Evolutionary conservation across 1,140 invertebrate species (phyloP).

Genomic region (Calliopsis andreniformis): DNA sequence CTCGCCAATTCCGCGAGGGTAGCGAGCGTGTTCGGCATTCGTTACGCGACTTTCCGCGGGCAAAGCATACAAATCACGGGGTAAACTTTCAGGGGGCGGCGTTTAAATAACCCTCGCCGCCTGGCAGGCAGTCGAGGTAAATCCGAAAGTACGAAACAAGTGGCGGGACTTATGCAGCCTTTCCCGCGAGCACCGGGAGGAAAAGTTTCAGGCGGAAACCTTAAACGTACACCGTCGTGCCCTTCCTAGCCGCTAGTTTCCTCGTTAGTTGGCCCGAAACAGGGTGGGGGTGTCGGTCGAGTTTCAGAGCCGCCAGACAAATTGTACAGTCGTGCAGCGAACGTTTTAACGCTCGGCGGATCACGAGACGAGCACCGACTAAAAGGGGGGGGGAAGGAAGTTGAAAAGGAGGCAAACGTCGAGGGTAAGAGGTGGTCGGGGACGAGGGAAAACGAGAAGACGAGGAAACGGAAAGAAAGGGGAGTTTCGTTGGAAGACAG

Average conservation of each 20-base stretch:
- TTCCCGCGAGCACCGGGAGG: background rate
- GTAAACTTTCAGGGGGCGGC: constrained; percentile 49
- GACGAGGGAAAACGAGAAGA: constrained; percentile 12
- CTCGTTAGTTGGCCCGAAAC: constrained; percentile 62
- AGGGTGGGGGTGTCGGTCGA: constrained; percentile 33
- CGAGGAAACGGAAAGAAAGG: background rate
- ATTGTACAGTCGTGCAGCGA: constrained; percentile 52
- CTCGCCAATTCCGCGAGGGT: constrained; percentile 14
- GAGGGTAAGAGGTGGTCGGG: too few species aligned
- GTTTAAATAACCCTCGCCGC: constrained; percentile 56
- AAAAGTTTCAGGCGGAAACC: constrained; percentile 54
- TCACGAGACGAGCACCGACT: constrained; percentile 45
- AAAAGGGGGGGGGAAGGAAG: background rate
- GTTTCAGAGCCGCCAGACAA: constrained; percentile 57
- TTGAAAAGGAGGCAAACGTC: background rate
- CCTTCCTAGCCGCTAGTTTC: constrained; percentile 50
- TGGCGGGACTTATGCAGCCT: constrained; percentile 51
- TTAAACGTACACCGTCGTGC: constrained; percentile 49
- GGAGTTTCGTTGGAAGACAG: background rate
- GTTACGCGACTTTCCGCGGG: constrained; percentile 56
- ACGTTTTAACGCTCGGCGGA: constrained; percentile 63
- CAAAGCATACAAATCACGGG: constrained; percentile 62
- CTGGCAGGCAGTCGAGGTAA: constrained; percentile 37
- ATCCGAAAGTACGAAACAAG: constrained; percentile 64
- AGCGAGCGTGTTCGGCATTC: constrained; percentile 18